Conservation (phyloP, 2,113 vertebrate genomes). For the Tupaia tana region DNA sequence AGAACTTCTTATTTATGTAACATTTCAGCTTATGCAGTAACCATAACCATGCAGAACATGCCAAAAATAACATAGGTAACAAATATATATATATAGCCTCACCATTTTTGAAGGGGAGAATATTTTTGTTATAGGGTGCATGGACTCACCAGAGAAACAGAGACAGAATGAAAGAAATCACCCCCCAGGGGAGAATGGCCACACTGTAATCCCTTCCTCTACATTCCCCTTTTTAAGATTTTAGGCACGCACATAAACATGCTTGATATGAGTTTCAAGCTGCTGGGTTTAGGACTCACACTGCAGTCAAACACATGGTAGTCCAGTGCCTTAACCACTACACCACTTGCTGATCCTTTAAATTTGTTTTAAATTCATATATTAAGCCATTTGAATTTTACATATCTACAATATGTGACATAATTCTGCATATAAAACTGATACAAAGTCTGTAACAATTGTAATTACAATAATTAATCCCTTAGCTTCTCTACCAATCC, state of each 20-base stretch:
- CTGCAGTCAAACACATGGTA: too few relatives aligned
- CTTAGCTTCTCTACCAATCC: not conserved
- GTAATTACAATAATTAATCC: not conserved
- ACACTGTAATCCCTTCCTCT: too few relatives aligned
- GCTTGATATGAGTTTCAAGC: too few relatives aligned
- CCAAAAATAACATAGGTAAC: constrained; percentile 30
- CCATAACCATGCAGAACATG: not conserved
- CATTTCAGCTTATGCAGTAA: not conserved
- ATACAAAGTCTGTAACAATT: not conserved
- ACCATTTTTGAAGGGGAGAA: too few relatives aligned
- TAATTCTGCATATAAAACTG: not conserved
- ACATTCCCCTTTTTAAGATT: too few relatives aligned
- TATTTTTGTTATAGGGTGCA: too few relatives aligned
- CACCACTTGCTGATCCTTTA: not conserved
- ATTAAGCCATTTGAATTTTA: constrained; percentile 10
- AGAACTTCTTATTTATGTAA: not conserved
- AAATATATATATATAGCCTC: not conserved
- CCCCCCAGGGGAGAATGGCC: too few relatives aligned
- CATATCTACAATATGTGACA: not conserved
- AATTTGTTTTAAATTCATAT: not conserved
- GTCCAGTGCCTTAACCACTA: too few relatives aligned
- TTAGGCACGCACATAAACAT: too few relatives aligned
- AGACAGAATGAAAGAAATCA: too few relatives aligned
- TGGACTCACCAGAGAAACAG: too few relatives aligned
- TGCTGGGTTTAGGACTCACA: too few relatives aligned